Percentiles rank a stretch among this genome's conserved stretches.
Conservation (phyloP, 1,140 invertebrate genomes). For the Drosophila saltans region DNA sequence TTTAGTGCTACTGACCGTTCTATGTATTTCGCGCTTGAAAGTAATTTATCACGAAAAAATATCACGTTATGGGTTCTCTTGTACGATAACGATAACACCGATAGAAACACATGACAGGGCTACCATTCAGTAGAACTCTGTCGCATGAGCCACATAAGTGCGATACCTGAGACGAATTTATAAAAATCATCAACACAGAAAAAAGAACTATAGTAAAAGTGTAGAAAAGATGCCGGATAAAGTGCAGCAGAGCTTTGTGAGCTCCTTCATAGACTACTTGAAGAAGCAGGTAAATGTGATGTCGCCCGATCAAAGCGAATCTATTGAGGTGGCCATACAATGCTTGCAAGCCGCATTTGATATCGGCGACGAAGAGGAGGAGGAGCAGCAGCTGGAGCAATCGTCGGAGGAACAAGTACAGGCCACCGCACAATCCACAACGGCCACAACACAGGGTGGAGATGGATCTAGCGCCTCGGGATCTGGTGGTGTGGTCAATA, state of each 20-base stretch:
- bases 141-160: conserved; percentile 19
- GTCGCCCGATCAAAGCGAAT: conserved; percentile 88
- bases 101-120: not conserved
- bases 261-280: conserved; percentile 74
- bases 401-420: conserved; percentile 30
- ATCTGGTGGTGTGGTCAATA: conserved; percentile 29
- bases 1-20: no score
- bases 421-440: conserved; percentile 6
- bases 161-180: conserved; percentile 9
- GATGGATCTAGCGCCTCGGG: conserved; percentile 39
- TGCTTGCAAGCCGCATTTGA: conserved; percentile 93
- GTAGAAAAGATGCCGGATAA: conserved; percentile 63
- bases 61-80: no score
- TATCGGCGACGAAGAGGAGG: conserved; percentile 84
- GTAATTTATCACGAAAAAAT: no score
- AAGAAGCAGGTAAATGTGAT: conserved; percentile 73
- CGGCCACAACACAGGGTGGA: conserved; percentile 33
- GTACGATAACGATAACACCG: not conserved
- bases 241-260: conserved; percentile 76
- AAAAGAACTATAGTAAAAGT: conserved; percentile 3
- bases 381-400: conserved; percentile 81
- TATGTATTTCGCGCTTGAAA: no score
- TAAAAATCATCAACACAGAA: not conserved
- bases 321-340: conserved; percentile 90
- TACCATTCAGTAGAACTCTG: not conserved